A percentile compares a stretch with the other conserved stretches of the same genome.
phyloP scores from a whole-genome alignment of 2,113 vertebrate species.

The Hepsetus odoe region DNA sequence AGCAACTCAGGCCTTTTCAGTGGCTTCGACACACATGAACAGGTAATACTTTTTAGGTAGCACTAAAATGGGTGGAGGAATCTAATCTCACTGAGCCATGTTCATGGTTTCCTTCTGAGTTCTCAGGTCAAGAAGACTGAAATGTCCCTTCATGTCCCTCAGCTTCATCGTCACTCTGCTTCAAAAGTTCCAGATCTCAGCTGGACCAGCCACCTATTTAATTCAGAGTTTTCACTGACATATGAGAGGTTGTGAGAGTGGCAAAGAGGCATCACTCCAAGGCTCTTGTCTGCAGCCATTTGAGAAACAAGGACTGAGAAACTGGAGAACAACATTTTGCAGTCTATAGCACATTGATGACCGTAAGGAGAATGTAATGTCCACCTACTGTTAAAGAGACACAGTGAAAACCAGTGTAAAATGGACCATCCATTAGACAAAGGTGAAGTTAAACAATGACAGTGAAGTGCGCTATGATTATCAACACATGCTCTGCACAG shows the following conservation, averaged over 20 bases:
- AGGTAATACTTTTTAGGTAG: slow-evolving; percentile 5
- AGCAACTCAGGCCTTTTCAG: slow-evolving; percentile 19
- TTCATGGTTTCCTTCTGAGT: slow-evolving; percentile 3
- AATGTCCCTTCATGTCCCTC: background rate
- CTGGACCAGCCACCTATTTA: slow-evolving; percentile 26
- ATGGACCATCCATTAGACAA: slow-evolving; percentile 48
- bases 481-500: slow-evolving; percentile 58
- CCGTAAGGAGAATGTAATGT: slow-evolving; percentile 35
- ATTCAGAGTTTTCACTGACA: slow-evolving; percentile 17
- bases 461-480: slow-evolving; percentile 46
- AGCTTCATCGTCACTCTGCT: background rate
- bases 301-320: slow-evolving; percentile 26
- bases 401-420: slow-evolving; percentile 47
- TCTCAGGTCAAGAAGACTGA: background rate
- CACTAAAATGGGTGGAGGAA: slow-evolving; percentile 27
- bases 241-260: slow-evolving; percentile 16
- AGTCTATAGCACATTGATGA: slow-evolving; percentile 48
- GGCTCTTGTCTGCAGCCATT: slow-evolving; percentile 6
- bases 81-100: background rate
- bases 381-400: slow-evolving; percentile 50
- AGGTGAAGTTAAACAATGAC: slow-evolving; percentile 54
- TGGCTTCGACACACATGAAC: slow-evolving; percentile 41
- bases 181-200: background rate
- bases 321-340: slow-evolving; percentile 45
- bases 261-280: slow-evolving; percentile 21